A percentile compares a stretch with the other conserved stretches of the same genome.
Conservation (phyloP, 2,113 vertebrate genomes). For the Numida meleagris region DNA sequence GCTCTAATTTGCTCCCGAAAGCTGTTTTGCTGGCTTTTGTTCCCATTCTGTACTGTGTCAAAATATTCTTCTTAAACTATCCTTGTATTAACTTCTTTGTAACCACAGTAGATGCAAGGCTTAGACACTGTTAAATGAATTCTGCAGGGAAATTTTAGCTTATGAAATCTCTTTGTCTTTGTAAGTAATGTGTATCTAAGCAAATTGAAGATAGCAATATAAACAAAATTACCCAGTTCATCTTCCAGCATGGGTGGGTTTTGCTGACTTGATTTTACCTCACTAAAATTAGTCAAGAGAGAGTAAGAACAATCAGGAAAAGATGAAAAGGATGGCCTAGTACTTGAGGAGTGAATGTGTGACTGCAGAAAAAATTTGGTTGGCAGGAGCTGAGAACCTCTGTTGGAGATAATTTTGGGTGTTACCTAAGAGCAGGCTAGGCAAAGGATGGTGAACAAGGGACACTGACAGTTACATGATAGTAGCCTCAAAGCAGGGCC, state of each 20-base stretch:
- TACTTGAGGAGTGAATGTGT: not conserved
- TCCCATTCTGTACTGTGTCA: not conserved
- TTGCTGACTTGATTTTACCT: not conserved
- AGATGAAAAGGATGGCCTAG: not conserved
- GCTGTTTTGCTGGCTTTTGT: not conserved
- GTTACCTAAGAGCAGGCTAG: not conserved
- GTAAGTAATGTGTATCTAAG: not conserved
- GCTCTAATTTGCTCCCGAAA: not conserved
- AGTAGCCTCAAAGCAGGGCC: not conserved
- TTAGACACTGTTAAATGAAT: not conserved
- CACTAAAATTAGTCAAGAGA: not conserved
- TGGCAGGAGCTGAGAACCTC: not conserved
- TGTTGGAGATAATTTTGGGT: not conserved
- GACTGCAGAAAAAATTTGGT: not conserved
- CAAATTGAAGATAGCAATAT: not conserved
- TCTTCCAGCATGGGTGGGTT: not conserved
- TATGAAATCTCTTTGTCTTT: not conserved
- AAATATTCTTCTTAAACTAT: not conserved
- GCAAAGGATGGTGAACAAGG: not conserved
- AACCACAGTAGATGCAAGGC: not conserved
- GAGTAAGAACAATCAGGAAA: not conserved
- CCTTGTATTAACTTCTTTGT: not conserved
- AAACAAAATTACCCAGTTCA: not conserved
- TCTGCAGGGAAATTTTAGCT: not conserved
- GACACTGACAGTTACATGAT: accelerated